phyloP scores from a whole-genome alignment of 2,113 vertebrate species.

The Sander lucioperca region DNA sequence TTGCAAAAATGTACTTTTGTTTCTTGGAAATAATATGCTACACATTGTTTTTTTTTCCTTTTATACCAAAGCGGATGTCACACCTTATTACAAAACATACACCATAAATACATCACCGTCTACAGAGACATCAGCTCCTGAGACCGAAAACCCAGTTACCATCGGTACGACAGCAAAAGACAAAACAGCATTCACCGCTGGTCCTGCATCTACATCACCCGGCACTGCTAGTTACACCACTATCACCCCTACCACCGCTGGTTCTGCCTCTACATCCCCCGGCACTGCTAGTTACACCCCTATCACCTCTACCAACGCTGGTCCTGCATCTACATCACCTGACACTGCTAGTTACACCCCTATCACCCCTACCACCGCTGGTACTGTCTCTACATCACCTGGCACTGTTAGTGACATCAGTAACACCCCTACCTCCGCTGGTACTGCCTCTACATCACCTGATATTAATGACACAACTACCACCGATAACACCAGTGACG shows the following conservation, averaged over 20 bases:
- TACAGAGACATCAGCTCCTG: rapidly evolving
- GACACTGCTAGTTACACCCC: not conserved
- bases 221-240: no score
- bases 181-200: not conserved
- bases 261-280: not conserved
- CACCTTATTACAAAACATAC: not conserved
- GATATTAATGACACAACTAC: not conserved
- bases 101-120: slow-evolving; percentile 21
- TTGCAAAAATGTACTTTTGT: not conserved
- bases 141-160: not conserved
- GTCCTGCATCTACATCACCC: not conserved
- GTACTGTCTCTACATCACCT: not conserved
- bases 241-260: no score
- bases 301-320: not conserved
- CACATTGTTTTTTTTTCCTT: not conserved
- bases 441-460: no score
- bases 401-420: not conserved
- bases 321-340: not conserved
- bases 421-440: not conserved
- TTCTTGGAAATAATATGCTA: not conserved
- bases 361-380: not conserved
- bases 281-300: not conserved
- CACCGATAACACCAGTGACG: slow-evolving; percentile 29
- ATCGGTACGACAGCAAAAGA: no score
- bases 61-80: rapidly evolving